phyloP scores from a whole-genome alignment of 2,113 vertebrate species.

The Urocolius indicus region DNA sequence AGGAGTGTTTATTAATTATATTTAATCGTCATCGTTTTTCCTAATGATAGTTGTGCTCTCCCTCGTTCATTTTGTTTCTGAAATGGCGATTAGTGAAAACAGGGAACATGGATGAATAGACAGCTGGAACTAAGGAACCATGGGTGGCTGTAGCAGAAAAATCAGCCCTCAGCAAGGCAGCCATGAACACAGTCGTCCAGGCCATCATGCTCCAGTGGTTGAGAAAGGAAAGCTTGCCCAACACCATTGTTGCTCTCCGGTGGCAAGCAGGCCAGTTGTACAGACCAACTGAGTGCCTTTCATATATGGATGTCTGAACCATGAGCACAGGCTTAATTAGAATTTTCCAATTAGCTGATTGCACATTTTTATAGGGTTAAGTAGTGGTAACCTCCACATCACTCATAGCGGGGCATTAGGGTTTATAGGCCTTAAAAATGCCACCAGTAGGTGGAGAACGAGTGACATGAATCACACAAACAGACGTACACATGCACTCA shows the following conservation, averaged over 20 bases:
- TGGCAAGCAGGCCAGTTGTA: not conserved
- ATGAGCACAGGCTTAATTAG: not conserved
- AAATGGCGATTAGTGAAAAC: constrained; percentile 8
- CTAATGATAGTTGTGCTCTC: constrained; percentile 55
- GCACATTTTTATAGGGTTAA: constrained; percentile 30
- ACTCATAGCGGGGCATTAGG: not conserved
- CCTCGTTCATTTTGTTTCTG: constrained; percentile 42
- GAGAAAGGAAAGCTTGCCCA: not conserved
- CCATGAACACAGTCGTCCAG: not conserved
- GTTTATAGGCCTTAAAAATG: not conserved
- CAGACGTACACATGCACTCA: not conserved
- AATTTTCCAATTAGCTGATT: constrained; percentile 32
- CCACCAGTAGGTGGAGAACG: constrained; percentile 50
- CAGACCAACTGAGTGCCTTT: not conserved
- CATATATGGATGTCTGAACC: not conserved
- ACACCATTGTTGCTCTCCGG: not conserved
- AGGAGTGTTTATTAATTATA: constrained; percentile 72
- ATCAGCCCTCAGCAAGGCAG: not conserved
- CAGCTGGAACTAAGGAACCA: constrained; percentile 36
- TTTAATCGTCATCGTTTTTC: constrained; percentile 65
- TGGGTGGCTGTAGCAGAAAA: constrained; percentile 27
- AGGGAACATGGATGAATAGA: constrained; percentile 16
- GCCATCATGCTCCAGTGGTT: constrained; percentile 22
- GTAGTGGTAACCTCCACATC: not conserved
- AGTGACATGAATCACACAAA: not conserved